These are phyloP conservation scores for Cecidostiba fungosa DNA, from an alignment of 2,888 invertebrate genomes.

Conservation along the genomic window DNA sequence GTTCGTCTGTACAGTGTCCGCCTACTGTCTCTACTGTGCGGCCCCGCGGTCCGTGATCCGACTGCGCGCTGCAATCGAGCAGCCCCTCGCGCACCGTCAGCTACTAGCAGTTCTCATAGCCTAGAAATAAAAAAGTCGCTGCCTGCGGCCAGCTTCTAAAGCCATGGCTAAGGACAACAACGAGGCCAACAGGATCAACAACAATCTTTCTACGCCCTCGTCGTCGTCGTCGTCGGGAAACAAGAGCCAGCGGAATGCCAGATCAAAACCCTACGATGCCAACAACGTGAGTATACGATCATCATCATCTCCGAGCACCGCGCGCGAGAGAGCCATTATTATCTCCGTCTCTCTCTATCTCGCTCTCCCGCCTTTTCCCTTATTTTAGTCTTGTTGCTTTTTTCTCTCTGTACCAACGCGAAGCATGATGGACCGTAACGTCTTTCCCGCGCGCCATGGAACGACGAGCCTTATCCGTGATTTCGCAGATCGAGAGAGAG, in stretches of 20 bases:
- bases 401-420: not conserved
- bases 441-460: conserved; percentile 26
- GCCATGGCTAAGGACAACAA: conserved; percentile 32
- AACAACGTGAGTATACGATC: conserved; percentile 80
- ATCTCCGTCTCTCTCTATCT: conserved; percentile 21
- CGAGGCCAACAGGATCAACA: not conserved
- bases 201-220: conserved; percentile 49
- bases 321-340: conserved; percentile 6
- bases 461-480: too few species aligned
- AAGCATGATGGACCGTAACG: not conserved
- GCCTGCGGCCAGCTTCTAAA: not conserved
- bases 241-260: not conserved
- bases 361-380: conserved; percentile 43
- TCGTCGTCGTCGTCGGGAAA: not conserved
- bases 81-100: not conserved
- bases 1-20: not conserved
- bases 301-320: conserved; percentile 27
- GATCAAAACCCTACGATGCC: conserved; percentile 80
- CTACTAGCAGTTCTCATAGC: not conserved
- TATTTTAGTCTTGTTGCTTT: not conserved
- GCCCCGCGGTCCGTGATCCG: not conserved
- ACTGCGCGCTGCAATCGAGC: not conserved
- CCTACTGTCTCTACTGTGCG: not conserved
- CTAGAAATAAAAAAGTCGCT: not conserved
- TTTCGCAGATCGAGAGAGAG: not conserved